Conservation (phyloP, 1,140 invertebrate species). For the Holotrichia oblita region DNA sequence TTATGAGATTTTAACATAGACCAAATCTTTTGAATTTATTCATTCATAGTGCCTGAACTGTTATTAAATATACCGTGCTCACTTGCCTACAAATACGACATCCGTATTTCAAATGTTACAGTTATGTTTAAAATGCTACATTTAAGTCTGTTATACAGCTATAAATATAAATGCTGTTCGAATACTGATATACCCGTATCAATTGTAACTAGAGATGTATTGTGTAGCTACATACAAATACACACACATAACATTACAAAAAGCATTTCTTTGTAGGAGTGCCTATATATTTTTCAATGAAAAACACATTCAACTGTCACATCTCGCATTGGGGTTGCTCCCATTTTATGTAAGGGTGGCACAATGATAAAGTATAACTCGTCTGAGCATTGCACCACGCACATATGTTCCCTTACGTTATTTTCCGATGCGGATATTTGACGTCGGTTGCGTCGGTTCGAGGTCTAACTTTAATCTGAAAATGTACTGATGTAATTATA, state of each 20-base stretch:
- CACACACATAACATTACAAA: background rate
- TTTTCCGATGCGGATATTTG: background rate
- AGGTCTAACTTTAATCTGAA: constrained; percentile 9
- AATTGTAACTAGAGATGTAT: background rate
- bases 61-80: too few species aligned
- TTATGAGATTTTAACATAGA: too few species aligned
- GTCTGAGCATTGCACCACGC: background rate
- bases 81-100: too few species aligned
- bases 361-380: constrained; percentile 7
- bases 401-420: background rate
- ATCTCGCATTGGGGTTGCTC: background rate
- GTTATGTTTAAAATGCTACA: too few species aligned
- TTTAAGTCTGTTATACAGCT: too few species aligned
- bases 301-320: constrained; percentile 7
- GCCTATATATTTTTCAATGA: constrained; percentile 8
- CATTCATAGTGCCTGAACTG: too few species aligned
- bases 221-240: background rate
- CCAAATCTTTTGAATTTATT: too few species aligned
- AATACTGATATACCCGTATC: too few species aligned
- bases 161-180: too few species aligned
- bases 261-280: background rate
- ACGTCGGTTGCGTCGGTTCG: background rate
- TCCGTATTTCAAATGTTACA: too few species aligned
- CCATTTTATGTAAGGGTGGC: background rate
- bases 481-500: background rate